phyloP scores from a whole-genome alignment of 2,888 invertebrate species.

The Drosophila glabriapex region DNA sequence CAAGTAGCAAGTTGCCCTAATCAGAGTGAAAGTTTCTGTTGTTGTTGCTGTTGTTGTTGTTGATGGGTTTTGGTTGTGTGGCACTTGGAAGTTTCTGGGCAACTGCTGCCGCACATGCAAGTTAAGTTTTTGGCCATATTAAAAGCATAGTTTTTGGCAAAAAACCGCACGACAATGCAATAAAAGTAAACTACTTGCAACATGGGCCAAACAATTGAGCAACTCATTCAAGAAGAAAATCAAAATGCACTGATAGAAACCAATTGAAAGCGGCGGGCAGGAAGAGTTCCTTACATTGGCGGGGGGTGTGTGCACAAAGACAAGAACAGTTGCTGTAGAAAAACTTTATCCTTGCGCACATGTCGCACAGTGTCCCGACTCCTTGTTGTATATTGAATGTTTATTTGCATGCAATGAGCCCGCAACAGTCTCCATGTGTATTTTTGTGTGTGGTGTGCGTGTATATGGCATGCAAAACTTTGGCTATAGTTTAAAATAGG shows the following conservation, averaged over 20 bases:
- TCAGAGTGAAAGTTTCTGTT: constrained; percentile 7
- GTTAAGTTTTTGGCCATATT: constrained; percentile 37
- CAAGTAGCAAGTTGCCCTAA: constrained; percentile 18
- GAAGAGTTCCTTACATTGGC: background rate
- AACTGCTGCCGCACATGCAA: constrained; percentile 33
- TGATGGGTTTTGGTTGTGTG: background rate
- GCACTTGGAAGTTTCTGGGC: constrained; percentile 38
- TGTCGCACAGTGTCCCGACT: constrained; percentile 46
- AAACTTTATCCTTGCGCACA: constrained; percentile 65
- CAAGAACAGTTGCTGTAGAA: constrained; percentile 17
- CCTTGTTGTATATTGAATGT: constrained; percentile 69
- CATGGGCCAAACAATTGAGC: constrained; percentile 76
- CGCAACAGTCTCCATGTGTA: constrained; percentile 2
- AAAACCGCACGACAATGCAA: constrained; percentile 74
- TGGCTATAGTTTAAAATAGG: constrained; percentile 42
- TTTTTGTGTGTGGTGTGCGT: constrained; percentile 11
- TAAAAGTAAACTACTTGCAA: constrained; percentile 69
- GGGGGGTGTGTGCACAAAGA: constrained; percentile 7
- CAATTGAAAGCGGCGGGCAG: constrained; percentile 52
- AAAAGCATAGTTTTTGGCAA: constrained; percentile 58
- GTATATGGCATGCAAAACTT: constrained; percentile 47
- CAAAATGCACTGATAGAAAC: constrained; percentile 79
- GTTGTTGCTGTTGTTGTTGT: background rate
- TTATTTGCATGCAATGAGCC: constrained; percentile 74
- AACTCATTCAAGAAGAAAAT: constrained; percentile 77